Evolutionary conservation across 1,140 invertebrate species (phyloP).

Genomic region (Drosophila fuyamai): DNA sequence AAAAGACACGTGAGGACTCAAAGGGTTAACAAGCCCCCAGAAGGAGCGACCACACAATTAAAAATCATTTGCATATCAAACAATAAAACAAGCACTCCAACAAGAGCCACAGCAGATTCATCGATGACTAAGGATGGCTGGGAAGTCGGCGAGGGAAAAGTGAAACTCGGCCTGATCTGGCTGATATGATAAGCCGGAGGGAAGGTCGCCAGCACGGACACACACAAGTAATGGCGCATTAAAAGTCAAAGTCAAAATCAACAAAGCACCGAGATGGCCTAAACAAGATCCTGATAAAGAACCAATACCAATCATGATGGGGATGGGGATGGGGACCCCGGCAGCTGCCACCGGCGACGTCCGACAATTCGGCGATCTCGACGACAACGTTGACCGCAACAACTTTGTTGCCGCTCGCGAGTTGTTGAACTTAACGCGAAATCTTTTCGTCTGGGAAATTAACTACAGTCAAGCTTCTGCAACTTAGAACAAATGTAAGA

Average conservation of each 20-base stretch:
- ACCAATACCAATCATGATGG: slow-evolving; percentile 72
- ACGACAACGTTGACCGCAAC: slow-evolving; percentile 67
- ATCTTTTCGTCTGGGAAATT: slow-evolving; percentile 66
- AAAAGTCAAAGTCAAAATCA: slow-evolving; percentile 70
- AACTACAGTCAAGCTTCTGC: slow-evolving; percentile 27
- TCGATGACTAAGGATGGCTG: slow-evolving; percentile 40
- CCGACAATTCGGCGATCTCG: slow-evolving; percentile 30
- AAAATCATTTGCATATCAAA: slow-evolving; percentile 71
- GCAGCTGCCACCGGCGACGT: slow-evolving; percentile 70
- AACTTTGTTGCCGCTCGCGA: slow-evolving; percentile 68
- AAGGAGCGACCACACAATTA: slow-evolving; percentile 56
- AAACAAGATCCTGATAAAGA: slow-evolving; percentile 82
- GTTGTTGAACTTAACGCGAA: slow-evolving; percentile 83
- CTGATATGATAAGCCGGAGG: slow-evolving; percentile 35
- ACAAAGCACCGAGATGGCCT: slow-evolving; percentile 78
- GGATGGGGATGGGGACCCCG: slow-evolving; percentile 11
- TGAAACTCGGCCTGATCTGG: slow-evolving; percentile 52
- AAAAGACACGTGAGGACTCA: slow-evolving; percentile 44
- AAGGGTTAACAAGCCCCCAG: slow-evolving; percentile 56
- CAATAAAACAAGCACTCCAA: slow-evolving; percentile 32
- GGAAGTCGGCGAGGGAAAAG: slow-evolving; percentile 34
- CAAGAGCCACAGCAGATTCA: slow-evolving; percentile 10
- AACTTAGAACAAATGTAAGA: background rate
- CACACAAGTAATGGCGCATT: slow-evolving; percentile 56
- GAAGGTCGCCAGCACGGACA: slow-evolving; percentile 28